Evolutionary conservation across 92 coral and sea anemone species (phyloP).

Genomic region (Palythoa heliodiscus): DNA sequence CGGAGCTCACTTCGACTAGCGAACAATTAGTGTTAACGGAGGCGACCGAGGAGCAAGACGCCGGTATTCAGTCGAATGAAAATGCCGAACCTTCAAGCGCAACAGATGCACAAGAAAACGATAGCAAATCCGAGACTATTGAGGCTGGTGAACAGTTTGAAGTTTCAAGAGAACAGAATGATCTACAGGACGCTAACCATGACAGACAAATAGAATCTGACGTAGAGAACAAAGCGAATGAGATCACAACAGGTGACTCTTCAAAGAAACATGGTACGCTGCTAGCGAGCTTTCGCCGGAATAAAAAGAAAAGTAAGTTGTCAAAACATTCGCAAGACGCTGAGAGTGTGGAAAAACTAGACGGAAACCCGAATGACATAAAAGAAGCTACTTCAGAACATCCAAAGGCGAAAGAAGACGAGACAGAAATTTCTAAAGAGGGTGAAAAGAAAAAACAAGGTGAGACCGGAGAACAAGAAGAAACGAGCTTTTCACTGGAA

Average conservation of each 20-base stretch:
- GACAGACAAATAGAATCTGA: constrained; percentile 31
- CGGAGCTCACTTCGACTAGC: background rate
- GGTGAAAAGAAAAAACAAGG: background rate
- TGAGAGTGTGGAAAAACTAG: background rate
- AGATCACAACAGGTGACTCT: constrained; percentile 39
- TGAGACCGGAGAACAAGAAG: background rate
- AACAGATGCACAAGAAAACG: background rate
- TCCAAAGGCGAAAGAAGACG: background rate
- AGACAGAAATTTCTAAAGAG: background rate
- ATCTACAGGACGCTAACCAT: background rate
- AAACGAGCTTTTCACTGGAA: background rate
- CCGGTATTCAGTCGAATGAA: background rate
- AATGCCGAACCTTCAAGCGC: background rate
- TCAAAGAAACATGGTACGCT: constrained; percentile 33
- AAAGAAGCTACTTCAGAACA: background rate
- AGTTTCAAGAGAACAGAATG: constrained; percentile 14
- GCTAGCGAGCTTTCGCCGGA: constrained; percentile 34
- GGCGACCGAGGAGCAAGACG: constrained; percentile 1
- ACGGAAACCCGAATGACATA: background rate
- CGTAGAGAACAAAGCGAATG: constrained; percentile 41
- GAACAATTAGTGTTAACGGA: background rate
- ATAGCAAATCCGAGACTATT: background rate
- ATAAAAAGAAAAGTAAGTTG: constrained; percentile 15
- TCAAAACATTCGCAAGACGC: constrained; percentile 14
- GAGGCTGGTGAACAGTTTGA: constrained; percentile 8